Conservation (phyloP, 2,888 invertebrate genomes). For the Seira sanloemensis region DNA sequence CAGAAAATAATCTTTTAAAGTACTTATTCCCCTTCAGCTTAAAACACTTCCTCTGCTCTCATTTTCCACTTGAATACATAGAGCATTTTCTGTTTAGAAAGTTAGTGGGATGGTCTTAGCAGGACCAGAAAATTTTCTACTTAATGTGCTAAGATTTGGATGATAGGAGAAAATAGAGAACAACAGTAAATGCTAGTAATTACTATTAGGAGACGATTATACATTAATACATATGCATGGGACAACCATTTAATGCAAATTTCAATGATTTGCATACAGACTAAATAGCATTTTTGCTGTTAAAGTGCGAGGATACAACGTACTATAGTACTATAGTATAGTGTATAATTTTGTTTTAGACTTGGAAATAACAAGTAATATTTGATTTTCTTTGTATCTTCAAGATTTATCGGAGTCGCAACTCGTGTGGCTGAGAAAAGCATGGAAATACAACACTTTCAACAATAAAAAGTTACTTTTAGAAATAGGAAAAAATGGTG, state of each 20-base stretch:
- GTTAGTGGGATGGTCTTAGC: no score
- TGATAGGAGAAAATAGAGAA: background rate
- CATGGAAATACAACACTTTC: no score
- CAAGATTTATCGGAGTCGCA: background rate
- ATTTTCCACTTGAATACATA: no score
- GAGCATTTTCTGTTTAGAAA: no score
- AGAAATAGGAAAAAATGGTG: background rate
- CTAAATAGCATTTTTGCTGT: no score
- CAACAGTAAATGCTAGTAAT: background rate
- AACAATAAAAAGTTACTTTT: background rate
- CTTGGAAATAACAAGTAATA: background rate
- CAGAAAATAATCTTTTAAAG: background rate
- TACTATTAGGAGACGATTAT: background rate
- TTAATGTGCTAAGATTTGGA: no score
- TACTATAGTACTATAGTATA: background rate
- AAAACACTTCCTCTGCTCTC: constrained; percentile 2
- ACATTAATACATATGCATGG: constrained; percentile 40
- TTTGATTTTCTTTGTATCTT: background rate
- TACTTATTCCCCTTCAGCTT: background rate
- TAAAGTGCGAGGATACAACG: no score
- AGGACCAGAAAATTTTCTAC: no score
- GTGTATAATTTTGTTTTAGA: background rate
- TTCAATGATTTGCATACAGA: constrained; percentile 43
- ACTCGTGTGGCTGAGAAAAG: background rate
- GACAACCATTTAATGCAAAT: constrained; percentile 1